These are phyloP conservation scores for Pammene fasciana DNA, from an alignment of 2,888 invertebrate species.

Conservation along the genomic window DNA sequence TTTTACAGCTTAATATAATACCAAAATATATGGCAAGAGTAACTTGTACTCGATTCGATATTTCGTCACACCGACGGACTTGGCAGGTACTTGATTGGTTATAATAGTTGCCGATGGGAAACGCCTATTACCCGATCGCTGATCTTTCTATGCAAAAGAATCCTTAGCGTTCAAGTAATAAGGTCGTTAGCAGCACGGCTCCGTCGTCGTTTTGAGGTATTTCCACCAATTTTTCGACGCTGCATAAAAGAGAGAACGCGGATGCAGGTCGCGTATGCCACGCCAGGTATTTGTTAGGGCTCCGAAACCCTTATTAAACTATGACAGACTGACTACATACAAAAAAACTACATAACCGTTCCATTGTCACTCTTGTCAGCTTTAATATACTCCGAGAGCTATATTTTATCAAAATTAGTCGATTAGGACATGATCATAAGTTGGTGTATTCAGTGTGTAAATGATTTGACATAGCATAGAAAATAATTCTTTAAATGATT, in stretches of 20 bases:
- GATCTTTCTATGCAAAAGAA: constrained; percentile 42
- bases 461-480: not conserved
- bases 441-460: not conserved
- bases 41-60: constrained; percentile 77
- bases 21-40: constrained; percentile 80
- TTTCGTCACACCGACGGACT: constrained; percentile 81
- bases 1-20: constrained; percentile 81
- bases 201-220: constrained; percentile 76
- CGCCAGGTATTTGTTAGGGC: constrained; percentile 80
- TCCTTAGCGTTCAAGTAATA: constrained; percentile 58
- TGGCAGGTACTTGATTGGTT: constrained; percentile 83
- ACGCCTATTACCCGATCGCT: constrained; percentile 59
- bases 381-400: not conserved
- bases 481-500: not conserved
- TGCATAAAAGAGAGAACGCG: constrained; percentile 54
- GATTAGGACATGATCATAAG: constrained; percentile 16
- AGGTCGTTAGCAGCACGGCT: constrained; percentile 59
- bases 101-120: constrained; percentile 66
- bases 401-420: constrained; percentile 2
- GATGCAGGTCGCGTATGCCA: constrained; percentile 59
- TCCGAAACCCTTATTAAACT: constrained; percentile 26
- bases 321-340: constrained; percentile 26
- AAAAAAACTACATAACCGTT: not conserved
- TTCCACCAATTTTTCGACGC: constrained; percentile 67
- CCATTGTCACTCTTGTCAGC: not conserved